Evolutionary conservation across 2,113 vertebrate genomes (phyloP), one percentile per base, ranked within the genome.

Genomic region (Mixornis gularis): DNA sequence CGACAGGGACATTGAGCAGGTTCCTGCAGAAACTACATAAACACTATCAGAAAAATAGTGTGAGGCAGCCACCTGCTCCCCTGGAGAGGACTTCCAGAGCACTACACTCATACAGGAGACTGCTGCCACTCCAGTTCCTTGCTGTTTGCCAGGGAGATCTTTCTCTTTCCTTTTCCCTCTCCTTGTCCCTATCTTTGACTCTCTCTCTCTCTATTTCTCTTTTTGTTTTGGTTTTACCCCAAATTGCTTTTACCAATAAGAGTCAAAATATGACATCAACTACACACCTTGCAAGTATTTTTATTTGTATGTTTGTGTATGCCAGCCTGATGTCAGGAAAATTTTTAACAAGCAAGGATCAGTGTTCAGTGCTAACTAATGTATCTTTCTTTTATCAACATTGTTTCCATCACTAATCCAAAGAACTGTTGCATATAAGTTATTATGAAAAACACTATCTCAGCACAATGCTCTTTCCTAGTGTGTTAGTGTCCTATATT

Each of bases 1-100:
- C 0, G 0, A 17, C 7, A 29, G 40, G 44, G 43, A 34, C 13
- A 68, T 64, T 34, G 36, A 71, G 13, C 7, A 72, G 3, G 3
- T 55, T 77, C 68, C 34, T 83, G n/a, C 22, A 66, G 59, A 88
- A 79, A 41, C 8, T 79, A 26, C 26, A 17, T 18, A 58, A 70
- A 34, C 29, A 22, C 5, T 60, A 14, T 43, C 16, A 84, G 20
- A 65, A 72, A 71, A 86, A 3, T 62, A 40, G 12, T 72, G 44
- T 43, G 26, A 66, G 13, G 7, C 13, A 70, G 41, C 8, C 12
- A 41, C 6, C 26, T 79, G 25, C 38, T 63, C 8, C 36, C 40
- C 10, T 13, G 17, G 5, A 64, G n/a, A 65, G 30, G 30, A 40
- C 8, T 4, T 64, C 24, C 21, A 84, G 30, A 60, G 34, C 29